Conservation (phyloP, 2,113 vertebrate genomes). For the Pao palembangensis region DNA sequence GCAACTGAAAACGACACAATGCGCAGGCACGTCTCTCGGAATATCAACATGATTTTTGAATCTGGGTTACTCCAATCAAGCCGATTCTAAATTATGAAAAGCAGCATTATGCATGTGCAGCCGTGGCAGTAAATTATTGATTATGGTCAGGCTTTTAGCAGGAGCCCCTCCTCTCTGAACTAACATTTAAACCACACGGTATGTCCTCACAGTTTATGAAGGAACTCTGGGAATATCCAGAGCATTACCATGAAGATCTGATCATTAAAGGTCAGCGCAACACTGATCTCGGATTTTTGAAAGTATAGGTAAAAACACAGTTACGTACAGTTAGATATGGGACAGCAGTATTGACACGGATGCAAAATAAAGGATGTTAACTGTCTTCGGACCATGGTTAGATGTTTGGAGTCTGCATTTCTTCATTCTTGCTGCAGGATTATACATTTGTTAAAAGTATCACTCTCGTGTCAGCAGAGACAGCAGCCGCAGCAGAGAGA, state of each 20-base stretch:
- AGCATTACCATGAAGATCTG: no score
- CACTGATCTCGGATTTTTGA: no score
- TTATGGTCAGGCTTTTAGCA: slow-evolving; percentile 9
- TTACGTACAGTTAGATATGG: slow-evolving; percentile 31
- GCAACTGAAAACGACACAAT: no score
- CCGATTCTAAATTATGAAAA: slow-evolving; percentile 39
- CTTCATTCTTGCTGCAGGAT: slow-evolving; percentile 47
- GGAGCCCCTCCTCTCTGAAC: slow-evolving; percentile 10
- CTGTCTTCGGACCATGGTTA: slow-evolving; percentile 17
- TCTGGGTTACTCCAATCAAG: slow-evolving; percentile 32
- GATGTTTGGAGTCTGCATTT: slow-evolving; percentile 16
- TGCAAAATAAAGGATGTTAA: slow-evolving; percentile 24
- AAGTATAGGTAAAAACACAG: neutral
- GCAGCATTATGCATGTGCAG: slow-evolving; percentile 23
- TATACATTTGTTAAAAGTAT: slow-evolving; percentile 56
- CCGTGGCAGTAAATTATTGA: slow-evolving; percentile 45
- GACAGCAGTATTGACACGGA: slow-evolving; percentile 20
- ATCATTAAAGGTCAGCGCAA: no score
- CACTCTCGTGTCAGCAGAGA: slow-evolving; percentile 16
- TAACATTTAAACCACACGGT: slow-evolving; percentile 13
- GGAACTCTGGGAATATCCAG: no score
- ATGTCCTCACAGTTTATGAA: no score
- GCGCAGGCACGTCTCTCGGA: no score
- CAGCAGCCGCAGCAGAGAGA: slow-evolving; percentile 5
- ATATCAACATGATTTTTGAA: slow-evolving; percentile 3